Conservation (phyloP, 2,888 invertebrate genomes). For the Andrena bucephala region DNA sequence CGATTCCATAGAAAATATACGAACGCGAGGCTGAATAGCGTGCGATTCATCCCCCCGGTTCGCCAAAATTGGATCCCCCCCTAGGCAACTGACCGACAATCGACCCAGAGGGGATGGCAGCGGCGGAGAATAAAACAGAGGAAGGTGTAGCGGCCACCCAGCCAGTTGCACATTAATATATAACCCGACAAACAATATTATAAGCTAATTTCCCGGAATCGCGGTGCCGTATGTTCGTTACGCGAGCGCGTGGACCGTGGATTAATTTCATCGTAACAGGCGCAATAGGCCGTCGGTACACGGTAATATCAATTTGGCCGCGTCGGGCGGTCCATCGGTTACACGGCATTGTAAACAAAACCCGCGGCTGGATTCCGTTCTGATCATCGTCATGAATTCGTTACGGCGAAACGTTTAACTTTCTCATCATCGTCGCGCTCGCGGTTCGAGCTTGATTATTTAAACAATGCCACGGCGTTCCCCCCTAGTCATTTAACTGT, state of each 20-base stretch:
- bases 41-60: conserved; percentile 12
- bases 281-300: conserved; percentile 8
- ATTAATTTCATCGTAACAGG: conserved; percentile 57
- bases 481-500: not conserved
- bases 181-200: conserved; percentile 51
- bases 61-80: conserved; percentile 23
- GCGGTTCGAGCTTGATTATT: conserved; percentile 19
- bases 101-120: not conserved
- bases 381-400: conserved; percentile 28
- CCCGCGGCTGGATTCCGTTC: not conserved
- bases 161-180: conserved; percentile 4
- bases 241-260: conserved; percentile 5
- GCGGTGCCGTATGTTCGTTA: conserved; percentile 31
- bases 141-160: not conserved
- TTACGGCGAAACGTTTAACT: conserved; percentile 33
- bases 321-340: conserved; percentile 31
- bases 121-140: conserved; percentile 1
- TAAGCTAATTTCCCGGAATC: conserved; percentile 52
- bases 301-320: conserved; percentile 44
- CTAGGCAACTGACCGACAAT: conserved; percentile 3
- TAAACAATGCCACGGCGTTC: conserved; percentile 9
- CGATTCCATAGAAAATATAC: conserved; percentile 17
- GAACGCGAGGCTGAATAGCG: conserved; percentile 16
- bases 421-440: conserved; percentile 29
- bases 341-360: conserved; percentile 48